These are phyloP conservation scores for Podarcis lilfordi DNA, from an alignment of 2,797 vertebrate species.

Conservation along the genomic window DNA sequence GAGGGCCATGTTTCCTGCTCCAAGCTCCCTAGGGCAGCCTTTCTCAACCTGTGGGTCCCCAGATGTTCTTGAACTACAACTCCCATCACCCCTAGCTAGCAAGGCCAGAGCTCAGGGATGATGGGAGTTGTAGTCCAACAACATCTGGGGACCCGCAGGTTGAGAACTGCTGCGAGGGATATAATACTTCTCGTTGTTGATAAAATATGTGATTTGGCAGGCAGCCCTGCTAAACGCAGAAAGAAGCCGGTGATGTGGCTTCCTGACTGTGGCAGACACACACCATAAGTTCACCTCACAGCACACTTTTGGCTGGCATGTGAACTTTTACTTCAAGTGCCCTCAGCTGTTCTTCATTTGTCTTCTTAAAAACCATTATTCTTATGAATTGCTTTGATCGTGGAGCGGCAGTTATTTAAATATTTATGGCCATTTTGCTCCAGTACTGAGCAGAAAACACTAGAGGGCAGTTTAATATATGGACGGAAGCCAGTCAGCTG, in stretches of 20 bases:
- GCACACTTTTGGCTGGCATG: background rate
- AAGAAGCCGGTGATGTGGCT: background rate
- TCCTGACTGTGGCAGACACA: background rate
- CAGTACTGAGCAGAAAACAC: constrained; percentile 52
- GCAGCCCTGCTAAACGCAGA: background rate
- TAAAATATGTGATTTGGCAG: background rate
- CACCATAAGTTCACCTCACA: background rate
- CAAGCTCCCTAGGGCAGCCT: too few relatives aligned
- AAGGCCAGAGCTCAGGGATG: too few relatives aligned
- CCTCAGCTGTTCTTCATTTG: constrained; percentile 1
- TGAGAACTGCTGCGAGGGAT: too few relatives aligned
- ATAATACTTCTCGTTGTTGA: background rate
- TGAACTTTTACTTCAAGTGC: constrained; percentile 33
- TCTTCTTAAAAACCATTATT: constrained; percentile 39
- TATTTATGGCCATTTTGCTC: constrained; percentile 66
- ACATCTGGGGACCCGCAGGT: too few relatives aligned
- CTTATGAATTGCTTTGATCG: constrained; percentile 51
- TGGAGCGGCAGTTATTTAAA: constrained; percentile 61
- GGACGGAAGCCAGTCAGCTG: constrained; percentile 52
- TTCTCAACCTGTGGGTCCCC: too few relatives aligned
- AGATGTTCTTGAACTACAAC: too few relatives aligned
- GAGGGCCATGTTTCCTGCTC: too few relatives aligned
- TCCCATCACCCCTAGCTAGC: too few relatives aligned
- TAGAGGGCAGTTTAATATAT: constrained; percentile 66
- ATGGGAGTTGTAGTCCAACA: too few relatives aligned